Percentiles rank a stretch among this genome's conserved stretches.
These are phyloP conservation scores for Cossypha niveicapilla DNA, from an alignment of 2,797 vertebrate genomes.

Conservation along the genomic window DNA sequence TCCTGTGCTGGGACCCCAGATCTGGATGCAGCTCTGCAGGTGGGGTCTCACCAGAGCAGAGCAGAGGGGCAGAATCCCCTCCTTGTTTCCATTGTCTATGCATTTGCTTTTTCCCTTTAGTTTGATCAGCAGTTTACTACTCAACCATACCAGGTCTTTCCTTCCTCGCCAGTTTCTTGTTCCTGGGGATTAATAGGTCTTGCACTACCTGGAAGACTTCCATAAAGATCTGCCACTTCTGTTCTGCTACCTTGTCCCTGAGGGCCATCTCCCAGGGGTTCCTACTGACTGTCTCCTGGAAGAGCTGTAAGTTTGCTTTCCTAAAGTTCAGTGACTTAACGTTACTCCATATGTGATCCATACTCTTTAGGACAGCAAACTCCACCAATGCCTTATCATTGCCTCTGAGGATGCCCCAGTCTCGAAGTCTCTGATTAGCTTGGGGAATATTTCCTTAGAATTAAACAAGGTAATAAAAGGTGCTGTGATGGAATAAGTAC, in stretches of 20 bases:
- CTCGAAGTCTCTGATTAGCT: not conserved
- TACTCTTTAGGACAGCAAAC: not conserved
- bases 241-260: not conserved
- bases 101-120: accelerated
- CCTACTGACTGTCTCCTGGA: not conserved
- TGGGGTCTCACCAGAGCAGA: not conserved
- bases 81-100: not conserved
- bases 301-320: not conserved
- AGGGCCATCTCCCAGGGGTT: not conserved
- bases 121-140: not conserved
- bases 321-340: not conserved
- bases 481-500: not conserved
- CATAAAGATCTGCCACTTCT: not conserved
- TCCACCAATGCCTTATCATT: not conserved
- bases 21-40: accelerated
- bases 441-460: not conserved
- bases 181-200: not conserved
- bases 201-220: not conserved
- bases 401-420: not conserved
- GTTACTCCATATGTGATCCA: not conserved
- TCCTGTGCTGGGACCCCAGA: not conserved
- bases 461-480: not conserved
- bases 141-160: not conserved
- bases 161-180: not conserved
- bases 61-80: not conserved